These are phyloP conservation scores for Tigriopus californicus DNA, from an alignment of 2,888 invertebrate genomes.

Conservation along the genomic window DNA sequence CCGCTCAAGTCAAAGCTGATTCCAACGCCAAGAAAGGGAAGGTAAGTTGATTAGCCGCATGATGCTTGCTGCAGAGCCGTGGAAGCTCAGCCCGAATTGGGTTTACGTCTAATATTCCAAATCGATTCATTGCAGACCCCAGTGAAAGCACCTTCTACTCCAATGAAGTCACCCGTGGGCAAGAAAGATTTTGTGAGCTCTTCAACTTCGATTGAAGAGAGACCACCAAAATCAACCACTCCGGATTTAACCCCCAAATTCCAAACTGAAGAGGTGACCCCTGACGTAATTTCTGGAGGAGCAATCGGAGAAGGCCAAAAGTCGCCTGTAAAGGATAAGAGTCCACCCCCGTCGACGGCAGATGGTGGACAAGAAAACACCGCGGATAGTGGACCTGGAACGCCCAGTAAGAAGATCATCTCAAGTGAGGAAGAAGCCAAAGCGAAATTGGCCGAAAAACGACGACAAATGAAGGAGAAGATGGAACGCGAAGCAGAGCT, in stretches of 20 bases:
- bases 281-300: background rate
- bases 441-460: conserved; percentile 70
- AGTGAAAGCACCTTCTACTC: background rate
- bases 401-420: conserved; percentile 16
- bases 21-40: conserved; percentile 13
- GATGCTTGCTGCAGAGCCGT: no score
- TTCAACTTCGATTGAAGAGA: no score
- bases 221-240: no score
- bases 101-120: no score
- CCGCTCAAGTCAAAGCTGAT: conserved; percentile 17
- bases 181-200: no score
- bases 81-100: no score
- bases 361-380: background rate
- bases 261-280: background rate
- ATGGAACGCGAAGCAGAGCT: conserved; percentile 16
- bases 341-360: background rate
- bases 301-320: background rate
- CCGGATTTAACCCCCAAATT: background rate
- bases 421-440: conserved; percentile 63
- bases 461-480: conserved; percentile 46
- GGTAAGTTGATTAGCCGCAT: no score
- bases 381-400: conserved; percentile 11
- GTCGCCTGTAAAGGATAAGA: background rate
- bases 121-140: background rate
- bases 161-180: background rate